These are phyloP conservation scores for Caenorhabditis sp. DNA, from an alignment of 2,888 invertebrate species.

Conservation along the genomic window DNA sequence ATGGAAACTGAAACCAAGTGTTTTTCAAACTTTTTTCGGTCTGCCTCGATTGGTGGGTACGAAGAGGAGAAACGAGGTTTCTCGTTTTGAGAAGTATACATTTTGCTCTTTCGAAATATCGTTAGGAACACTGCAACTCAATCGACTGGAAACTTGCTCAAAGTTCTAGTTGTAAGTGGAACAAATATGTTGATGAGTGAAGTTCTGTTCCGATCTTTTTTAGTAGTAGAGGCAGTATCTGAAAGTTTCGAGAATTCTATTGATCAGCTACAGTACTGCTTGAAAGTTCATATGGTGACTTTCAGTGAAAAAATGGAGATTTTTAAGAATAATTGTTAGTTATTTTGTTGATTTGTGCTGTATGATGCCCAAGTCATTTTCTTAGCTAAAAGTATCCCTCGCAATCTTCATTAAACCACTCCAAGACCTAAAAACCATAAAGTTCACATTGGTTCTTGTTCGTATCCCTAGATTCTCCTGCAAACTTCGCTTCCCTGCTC, in stretches of 20 bases:
- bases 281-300: no score
- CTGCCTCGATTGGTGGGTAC: background rate
- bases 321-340: no score
- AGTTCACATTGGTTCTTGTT: slow-evolving; percentile 8
- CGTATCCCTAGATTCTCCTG: slow-evolving; percentile 5
- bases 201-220: no score
- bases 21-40: slow-evolving; percentile 20
- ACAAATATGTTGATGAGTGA: no score
- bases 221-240: no score
- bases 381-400: background rate
- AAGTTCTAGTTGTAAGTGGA: no score
- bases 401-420: background rate
- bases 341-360: no score
- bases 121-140: background rate
- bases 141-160: no score
- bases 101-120: background rate
- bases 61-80: slow-evolving; percentile 2
- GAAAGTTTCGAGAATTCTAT: no score
- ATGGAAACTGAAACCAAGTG: slow-evolving; percentile 38
- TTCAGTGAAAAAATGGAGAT: no score
- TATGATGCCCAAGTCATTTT: no score
- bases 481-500: slow-evolving; percentile 5
- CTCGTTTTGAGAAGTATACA: background rate
- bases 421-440: background rate
- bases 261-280: no score